phyloP scores from a whole-genome alignment of 1,140 invertebrate genomes.

The Drosophila bifasciata region DNA sequence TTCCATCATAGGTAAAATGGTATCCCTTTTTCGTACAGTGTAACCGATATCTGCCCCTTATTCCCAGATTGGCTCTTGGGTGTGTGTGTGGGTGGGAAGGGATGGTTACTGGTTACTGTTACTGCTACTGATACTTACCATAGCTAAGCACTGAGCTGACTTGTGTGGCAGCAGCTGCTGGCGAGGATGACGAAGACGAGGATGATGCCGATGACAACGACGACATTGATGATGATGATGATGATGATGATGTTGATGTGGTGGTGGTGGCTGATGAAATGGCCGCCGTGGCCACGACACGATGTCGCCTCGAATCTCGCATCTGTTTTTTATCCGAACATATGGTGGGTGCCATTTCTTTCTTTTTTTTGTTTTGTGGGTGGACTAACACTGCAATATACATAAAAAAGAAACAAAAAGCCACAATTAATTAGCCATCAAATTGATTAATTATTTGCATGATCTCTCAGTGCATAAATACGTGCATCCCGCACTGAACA shows the following conservation, averaged over 20 bases:
- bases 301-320: constrained; percentile 45
- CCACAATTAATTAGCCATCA: constrained; percentile 58
- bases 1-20: too few species aligned
- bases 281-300: constrained; percentile 40
- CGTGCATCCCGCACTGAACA: not conserved
- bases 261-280: constrained; percentile 30
- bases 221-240: not conserved
- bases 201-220: not conserved
- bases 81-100: too few species aligned
- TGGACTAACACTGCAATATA: constrained; percentile 26
- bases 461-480: constrained; percentile 24
- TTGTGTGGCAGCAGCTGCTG: constrained; percentile 31
- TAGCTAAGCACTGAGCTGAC: constrained; percentile 42
- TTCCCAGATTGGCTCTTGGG: too few species aligned
- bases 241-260: constrained; percentile 21
- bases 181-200: constrained; percentile 4
- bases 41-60: too few species aligned
- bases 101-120: not conserved
- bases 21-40: too few species aligned
- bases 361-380: too few species aligned
- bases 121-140: constrained; percentile 51
- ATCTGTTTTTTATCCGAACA: constrained; percentile 70
- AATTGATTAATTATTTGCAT: constrained; percentile 68
- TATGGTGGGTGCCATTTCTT: constrained; percentile 66
- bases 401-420: constrained; percentile 38